Base-by-base conservation (phyloP, 2,113 vertebrate species). In the Opisthocomus hoazin region DNA sequence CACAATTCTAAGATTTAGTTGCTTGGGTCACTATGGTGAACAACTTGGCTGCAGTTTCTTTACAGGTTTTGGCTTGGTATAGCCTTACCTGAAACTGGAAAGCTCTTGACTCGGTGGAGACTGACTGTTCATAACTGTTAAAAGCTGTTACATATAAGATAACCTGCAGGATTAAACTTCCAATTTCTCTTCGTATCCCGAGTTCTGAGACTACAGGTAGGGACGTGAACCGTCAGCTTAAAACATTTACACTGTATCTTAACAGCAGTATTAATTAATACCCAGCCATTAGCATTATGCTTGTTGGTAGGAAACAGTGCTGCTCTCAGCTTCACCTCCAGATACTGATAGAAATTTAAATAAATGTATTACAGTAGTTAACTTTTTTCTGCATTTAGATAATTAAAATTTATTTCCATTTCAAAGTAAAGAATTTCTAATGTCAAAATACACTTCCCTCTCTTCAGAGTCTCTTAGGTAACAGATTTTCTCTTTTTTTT, bases 351-450 rank as follows among this genome's bases (percentile, higher is more conserved):
- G 63, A 86, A 63, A 65, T 56, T 41, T 50, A 50, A 80, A 75
- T 82, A 80, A 74, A 88, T 37, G 20, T 57, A 37, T 69, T 82
- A 92, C 11, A 16, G 43, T 48, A 74, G 53, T 61, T 60, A 79
- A 57, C 29, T 54, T 54, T 87, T 91, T 76, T 53, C 43, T 84
- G 68, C 60, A 60, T 86, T 95, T 90, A 74, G 46, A 60, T 75
- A 84, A 91, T 86, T 94, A 70, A 64, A 84, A 83, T 80, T 85
- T 88, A 60, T 66, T 90, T 88, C 66, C 20, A 66, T 96, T 94
- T 88, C 64, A 56, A 87, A 93, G 45, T 71, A 56, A 89, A 81
- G 30, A 15, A 57, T 78, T 92, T 78, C 83, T 90, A 84, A 64
- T 43, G 21, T 78, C 43, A 92, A 87, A 84, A 75, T 17, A 23